A percentile compares a stretch with the other conserved stretches of the same genome.
These are phyloP conservation scores for Philaethria dido DNA, from an alignment of 2,888 invertebrate genomes.

Conservation along the genomic window DNA sequence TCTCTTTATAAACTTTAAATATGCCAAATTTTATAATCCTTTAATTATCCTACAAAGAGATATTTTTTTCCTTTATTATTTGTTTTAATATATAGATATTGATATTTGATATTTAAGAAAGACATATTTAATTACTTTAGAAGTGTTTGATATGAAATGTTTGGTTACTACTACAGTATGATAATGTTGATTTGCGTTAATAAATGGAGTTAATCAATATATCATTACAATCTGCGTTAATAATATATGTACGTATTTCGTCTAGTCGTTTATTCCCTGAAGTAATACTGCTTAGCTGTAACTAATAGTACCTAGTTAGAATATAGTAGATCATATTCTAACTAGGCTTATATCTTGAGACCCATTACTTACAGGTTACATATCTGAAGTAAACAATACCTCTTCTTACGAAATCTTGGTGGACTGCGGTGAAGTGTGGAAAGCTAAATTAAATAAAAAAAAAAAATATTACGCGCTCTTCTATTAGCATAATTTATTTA, in stretches of 20 bases:
- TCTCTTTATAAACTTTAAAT: too few relatives aligned
- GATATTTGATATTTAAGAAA: neutral
- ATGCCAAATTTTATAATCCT: too few relatives aligned
- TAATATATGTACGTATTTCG: neutral
- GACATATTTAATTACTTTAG: neutral
- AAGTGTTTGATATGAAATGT: neutral
- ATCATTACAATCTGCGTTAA: neutral
- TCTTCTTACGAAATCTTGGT: too few relatives aligned
- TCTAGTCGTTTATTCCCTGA: constrained; percentile 1
- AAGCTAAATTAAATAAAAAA: too few relatives aligned
- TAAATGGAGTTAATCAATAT: neutral
- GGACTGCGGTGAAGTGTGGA: too few relatives aligned
- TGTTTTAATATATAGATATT: neutral
- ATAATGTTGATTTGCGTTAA: neutral
- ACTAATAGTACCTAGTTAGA: neutral
- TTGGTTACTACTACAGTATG: neutral
- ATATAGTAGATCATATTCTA: neutral
- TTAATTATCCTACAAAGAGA: too few relatives aligned
- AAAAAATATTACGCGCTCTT: too few relatives aligned
- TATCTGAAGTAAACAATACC: too few relatives aligned
- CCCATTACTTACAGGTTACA: too few relatives aligned
- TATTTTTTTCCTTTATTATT: too few relatives aligned
- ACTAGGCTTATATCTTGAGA: too few relatives aligned
- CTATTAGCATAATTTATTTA: too few relatives aligned
- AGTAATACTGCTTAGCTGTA: neutral